phyloP scores from a whole-genome alignment of 2,113 vertebrate genomes.

The Ammodytes marinus region DNA sequence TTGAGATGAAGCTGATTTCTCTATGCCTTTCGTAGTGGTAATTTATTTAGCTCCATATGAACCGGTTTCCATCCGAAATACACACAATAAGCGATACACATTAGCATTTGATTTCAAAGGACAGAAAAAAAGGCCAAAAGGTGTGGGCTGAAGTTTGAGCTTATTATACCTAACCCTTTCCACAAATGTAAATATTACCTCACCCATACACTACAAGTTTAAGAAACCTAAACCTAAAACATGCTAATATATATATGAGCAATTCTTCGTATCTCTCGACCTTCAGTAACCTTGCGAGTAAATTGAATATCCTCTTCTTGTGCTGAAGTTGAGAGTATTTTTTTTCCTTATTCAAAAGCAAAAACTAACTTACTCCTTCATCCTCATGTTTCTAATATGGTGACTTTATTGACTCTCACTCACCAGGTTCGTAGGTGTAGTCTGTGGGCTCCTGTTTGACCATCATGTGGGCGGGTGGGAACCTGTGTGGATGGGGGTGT shows the following conservation, averaged over 20 bases:
- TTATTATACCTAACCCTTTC: too few species aligned
- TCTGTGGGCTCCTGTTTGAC: constrained; percentile 96
- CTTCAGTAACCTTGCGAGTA: not conserved
- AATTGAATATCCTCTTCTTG: not conserved
- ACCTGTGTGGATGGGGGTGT: constrained; percentile 80
- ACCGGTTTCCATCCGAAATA: too few species aligned
- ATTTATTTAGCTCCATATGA: too few species aligned
- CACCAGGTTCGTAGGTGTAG: constrained; percentile 92
- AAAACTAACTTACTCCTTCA: not conserved
- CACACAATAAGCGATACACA: too few species aligned
- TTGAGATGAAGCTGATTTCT: not conserved
- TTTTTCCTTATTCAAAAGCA: too few species aligned
- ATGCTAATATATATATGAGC: not conserved
- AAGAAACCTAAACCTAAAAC: not conserved
- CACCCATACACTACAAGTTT: too few species aligned
- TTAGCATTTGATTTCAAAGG: too few species aligned
- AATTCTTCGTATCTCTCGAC: not conserved
- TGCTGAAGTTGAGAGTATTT: too few species aligned
- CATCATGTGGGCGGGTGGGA: constrained; percentile 89
- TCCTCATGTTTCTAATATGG: not conserved
- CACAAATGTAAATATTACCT: too few species aligned
- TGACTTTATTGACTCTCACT: constrained; percentile 43
- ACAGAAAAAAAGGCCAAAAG: too few species aligned
- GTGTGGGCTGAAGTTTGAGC: too few species aligned
- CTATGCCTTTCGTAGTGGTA: not conserved